phyloP scores from a whole-genome alignment of 2,797 vertebrate species.

The Coregonus suidteri region DNA sequence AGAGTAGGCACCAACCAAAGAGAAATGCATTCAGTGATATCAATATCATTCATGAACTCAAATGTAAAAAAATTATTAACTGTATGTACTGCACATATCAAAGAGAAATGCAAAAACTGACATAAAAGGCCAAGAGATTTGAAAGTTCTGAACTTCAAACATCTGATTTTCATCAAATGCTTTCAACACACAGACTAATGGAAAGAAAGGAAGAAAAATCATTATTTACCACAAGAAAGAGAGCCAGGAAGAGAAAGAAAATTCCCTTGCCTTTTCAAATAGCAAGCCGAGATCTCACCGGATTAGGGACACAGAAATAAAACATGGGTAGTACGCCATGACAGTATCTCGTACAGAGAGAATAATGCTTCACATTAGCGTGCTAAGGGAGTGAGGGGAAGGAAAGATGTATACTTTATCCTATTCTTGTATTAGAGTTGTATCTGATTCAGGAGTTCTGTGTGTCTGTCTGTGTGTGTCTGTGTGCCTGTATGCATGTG shows the following conservation, averaged over 20 bases:
- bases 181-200: slow-evolving; percentile 55
- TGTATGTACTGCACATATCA: slow-evolving; percentile 53
- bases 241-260: slow-evolving; percentile 27
- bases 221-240: slow-evolving; percentile 69
- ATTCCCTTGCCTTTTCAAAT: slow-evolving; percentile 39
- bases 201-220: slow-evolving; percentile 68
- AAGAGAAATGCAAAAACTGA: slow-evolving; percentile 34
- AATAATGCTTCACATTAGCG: slow-evolving; percentile 61
- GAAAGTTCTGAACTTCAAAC: slow-evolving; percentile 68
- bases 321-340: slow-evolving; percentile 55
- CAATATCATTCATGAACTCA: slow-evolving; percentile 42
- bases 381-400: slow-evolving; percentile 23
- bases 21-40: slow-evolving; percentile 35
- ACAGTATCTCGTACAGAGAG: slow-evolving; percentile 54
- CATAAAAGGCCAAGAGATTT: slow-evolving; percentile 55
- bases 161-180: slow-evolving; percentile 62
- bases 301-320: slow-evolving; percentile 13
- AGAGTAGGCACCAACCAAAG: slow-evolving; percentile 13
- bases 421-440: too few species aligned
- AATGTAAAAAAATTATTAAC: slow-evolving; percentile 34
- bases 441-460: background rate
- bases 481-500: background rate
- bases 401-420: slow-evolving; percentile 41
- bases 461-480: background rate
- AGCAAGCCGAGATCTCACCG: background rate